These are phyloP conservation scores for Odontamblyopus lacepedii DNA, from an alignment of 2,797 vertebrate species.

Conservation along the genomic window DNA sequence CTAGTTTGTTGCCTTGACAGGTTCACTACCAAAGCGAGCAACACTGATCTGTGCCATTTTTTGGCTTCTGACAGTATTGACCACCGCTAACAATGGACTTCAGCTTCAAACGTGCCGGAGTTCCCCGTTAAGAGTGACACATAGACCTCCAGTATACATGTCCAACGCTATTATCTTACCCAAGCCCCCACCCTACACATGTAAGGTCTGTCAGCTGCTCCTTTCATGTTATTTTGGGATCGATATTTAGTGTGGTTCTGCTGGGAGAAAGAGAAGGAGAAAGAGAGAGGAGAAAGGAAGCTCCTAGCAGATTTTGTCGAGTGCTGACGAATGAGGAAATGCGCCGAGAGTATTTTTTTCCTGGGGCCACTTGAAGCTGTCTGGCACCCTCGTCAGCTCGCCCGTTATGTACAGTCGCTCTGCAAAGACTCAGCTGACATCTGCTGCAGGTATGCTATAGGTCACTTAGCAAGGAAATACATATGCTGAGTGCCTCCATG, in stretches of 20 bases:
- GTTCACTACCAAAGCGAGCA: too few species aligned
- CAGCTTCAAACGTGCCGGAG: too few species aligned
- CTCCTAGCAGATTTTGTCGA: conserved; percentile 62
- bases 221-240: conserved; percentile 80
- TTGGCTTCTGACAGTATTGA: too few species aligned
- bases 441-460: conserved; percentile 6
- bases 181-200: conserved; percentile 34
- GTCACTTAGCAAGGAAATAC: conserved; percentile 5
- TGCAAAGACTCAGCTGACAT: conserved; percentile 11
- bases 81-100: too few species aligned
- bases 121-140: background rate
- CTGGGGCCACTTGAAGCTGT: conserved; percentile 27
- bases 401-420: background rate
- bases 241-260: conserved; percentile 68
- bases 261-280: conserved; percentile 23
- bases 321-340: conserved; percentile 37
- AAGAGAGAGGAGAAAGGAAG: conserved; percentile 21
- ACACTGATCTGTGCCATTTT: too few species aligned
- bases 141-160: conserved; percentile 20
- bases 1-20: too few species aligned
- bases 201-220: conserved; percentile 53
- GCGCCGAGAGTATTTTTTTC: conserved; percentile 18
- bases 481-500: background rate
- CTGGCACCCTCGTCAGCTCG: conserved; percentile 9
- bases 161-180: conserved; percentile 17